Percentiles rank a stretch among this genome's conserved stretches.
Conservation (phyloP, 2,113 vertebrate species). For the Pluvialis apricaria region DNA sequence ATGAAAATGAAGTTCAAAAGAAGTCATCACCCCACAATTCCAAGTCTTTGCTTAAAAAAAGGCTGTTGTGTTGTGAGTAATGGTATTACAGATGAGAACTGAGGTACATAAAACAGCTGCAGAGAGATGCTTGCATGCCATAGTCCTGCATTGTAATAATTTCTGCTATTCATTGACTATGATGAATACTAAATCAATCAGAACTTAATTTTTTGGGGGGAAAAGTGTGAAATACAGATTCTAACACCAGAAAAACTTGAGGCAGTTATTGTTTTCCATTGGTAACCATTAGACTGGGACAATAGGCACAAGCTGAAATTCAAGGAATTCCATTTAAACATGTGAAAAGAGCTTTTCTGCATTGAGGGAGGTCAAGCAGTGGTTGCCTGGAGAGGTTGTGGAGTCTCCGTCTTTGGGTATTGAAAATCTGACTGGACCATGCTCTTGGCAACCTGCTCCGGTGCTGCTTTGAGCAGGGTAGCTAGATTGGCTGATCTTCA, state of each 20-base stretch:
- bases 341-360: not conserved
- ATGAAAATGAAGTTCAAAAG: not conserved
- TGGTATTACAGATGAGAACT: not conserved
- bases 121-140: not conserved
- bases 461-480: not conserved
- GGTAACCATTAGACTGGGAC: not conserved
- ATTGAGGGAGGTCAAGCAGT: not conserved
- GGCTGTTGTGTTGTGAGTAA: not conserved
- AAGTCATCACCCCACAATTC: not conserved
- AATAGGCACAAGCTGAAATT: not conserved
- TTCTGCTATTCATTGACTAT: not conserved
- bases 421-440: not conserved
- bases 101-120: not conserved
- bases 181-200: not conserved
- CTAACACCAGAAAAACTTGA: not conserved
- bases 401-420: not conserved
- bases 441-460: accelerated
- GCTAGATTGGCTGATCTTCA: not conserved
- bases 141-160: not conserved
- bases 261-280: not conserved
- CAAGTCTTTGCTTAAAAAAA: not conserved
- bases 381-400: not conserved
- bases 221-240: not conserved
- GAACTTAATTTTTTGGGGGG: not conserved
- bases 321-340: not conserved